Percentiles rank a stretch among this genome's conserved stretches.
Evolutionary conservation across 64 coral and sea anemone species (phyloP).

Genomic region (Dendrophyllia cribrosa): DNA sequence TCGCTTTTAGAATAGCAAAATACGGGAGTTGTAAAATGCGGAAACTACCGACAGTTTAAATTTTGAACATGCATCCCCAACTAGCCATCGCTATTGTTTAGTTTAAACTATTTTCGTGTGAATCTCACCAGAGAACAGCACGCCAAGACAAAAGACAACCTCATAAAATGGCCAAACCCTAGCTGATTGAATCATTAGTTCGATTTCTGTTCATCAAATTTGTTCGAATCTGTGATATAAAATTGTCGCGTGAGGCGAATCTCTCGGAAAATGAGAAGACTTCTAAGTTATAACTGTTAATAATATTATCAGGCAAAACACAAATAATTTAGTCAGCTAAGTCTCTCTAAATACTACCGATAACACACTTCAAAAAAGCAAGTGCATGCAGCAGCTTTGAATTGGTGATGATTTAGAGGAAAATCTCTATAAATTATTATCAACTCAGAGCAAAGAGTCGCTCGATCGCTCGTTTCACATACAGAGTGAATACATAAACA

Average conservation of each 20-base stretch:
- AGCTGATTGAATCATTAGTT: conserved; percentile 30
- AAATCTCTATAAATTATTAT: background rate
- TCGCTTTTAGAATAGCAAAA: background rate
- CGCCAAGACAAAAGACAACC: background rate
- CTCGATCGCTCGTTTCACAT: background rate
- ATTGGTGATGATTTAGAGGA: background rate
- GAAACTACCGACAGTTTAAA: background rate
- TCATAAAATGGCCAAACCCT: background rate
- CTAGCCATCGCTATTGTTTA: background rate
- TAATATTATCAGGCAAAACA: conserved; percentile 2
- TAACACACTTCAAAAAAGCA: background rate
- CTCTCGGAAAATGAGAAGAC: background rate
- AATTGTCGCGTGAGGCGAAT: conserved; percentile 17
- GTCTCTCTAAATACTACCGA: conserved; percentile 7
- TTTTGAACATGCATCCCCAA: background rate
- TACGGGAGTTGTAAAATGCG: background rate
- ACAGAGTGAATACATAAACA: conserved; percentile 6
- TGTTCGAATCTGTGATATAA: background rate
- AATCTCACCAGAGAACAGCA: background rate
- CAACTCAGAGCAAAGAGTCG: background rate
- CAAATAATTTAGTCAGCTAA: background rate
- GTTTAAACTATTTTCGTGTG: background rate
- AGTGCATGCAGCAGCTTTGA: background rate
- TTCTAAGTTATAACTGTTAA: background rate
- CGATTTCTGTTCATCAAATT: background rate